Evolutionary conservation across 2,888 invertebrate species (phyloP).

Genomic region (Mystacides longicornis): DNA sequence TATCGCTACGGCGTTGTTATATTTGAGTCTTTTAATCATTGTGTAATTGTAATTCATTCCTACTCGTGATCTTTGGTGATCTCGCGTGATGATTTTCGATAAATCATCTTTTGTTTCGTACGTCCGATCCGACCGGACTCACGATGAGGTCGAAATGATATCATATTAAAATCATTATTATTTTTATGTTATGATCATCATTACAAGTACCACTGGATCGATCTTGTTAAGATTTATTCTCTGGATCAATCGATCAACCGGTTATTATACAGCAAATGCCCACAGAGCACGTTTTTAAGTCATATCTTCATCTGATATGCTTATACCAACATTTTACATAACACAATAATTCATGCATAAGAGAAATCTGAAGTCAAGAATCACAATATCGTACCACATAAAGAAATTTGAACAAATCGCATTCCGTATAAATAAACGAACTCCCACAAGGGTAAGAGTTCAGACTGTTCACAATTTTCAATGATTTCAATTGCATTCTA

Average conservation of each 20-base stretch:
- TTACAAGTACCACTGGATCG: neutral
- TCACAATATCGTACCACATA: no score
- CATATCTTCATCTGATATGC: neutral
- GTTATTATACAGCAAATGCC: no score
- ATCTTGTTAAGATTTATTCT: neutral
- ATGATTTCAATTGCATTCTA: no score
- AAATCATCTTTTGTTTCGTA: constrained; percentile 7
- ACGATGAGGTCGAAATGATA: constrained; percentile 2
- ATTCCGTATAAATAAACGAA: no score
- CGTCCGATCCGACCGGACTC: constrained; percentile 6
- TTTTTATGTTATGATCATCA: neutral
- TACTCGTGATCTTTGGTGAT: constrained; percentile 14
- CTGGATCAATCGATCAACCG: neutral
- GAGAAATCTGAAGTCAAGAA: neutral
- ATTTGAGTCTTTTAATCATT: no score
- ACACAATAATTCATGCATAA: neutral
- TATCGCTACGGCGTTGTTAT: no score
- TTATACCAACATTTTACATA: neutral
- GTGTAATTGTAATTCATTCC: no score
- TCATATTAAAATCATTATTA: constrained; percentile 3
- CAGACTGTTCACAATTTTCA: no score
- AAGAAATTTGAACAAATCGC: no score
- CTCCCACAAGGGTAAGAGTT: no score
- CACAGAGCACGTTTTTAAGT: no score
- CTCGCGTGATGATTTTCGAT: constrained; percentile 10